These are phyloP conservation scores for Trichopria drosophilae DNA, from an alignment of 2,888 invertebrate genomes.

Conservation along the genomic window DNA sequence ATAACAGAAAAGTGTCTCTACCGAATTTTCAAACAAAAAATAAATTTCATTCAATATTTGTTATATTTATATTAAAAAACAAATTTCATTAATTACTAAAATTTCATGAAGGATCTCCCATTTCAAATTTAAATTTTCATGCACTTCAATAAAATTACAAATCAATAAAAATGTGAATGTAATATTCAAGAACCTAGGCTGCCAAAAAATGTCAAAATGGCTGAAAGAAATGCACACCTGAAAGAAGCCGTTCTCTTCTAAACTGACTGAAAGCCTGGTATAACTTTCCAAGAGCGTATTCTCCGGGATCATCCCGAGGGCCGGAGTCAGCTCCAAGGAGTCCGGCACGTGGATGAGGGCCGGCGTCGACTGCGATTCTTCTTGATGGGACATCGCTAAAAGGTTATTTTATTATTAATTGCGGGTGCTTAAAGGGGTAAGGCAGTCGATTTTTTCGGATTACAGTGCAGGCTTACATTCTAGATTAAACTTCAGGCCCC, in stretches of 20 bases:
- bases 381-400: conserved; percentile 77
- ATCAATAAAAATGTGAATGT: too few relatives aligned
- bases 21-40: too few relatives aligned
- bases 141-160: too few relatives aligned
- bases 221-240: conserved; percentile 60
- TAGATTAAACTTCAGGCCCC: conserved; percentile 80
- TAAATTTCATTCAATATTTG: too few relatives aligned
- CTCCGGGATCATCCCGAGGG: conserved; percentile 82
- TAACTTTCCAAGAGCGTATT: conserved; percentile 84
- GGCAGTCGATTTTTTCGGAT: conserved; percentile 26
- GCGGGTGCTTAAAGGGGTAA: conserved; percentile 13
- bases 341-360: conserved; percentile 75
- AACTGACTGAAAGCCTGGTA: conserved; percentile 82
- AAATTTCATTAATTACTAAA: too few relatives aligned
- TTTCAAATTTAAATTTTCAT: too few relatives aligned
- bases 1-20: too few relatives aligned
- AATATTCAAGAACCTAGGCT: too few relatives aligned
- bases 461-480: conserved; percentile 66
- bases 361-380: conserved; percentile 88
- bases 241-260: conserved; percentile 80
- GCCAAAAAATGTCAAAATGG: neutral
- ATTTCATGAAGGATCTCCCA: too few relatives aligned
- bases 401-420: conserved; percentile 16
- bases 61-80: too few relatives aligned
- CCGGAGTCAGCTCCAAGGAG: conserved; percentile 63